phyloP scores from a whole-genome alignment of 2,888 invertebrate genomes.

The Calephelis perditalis region DNA sequence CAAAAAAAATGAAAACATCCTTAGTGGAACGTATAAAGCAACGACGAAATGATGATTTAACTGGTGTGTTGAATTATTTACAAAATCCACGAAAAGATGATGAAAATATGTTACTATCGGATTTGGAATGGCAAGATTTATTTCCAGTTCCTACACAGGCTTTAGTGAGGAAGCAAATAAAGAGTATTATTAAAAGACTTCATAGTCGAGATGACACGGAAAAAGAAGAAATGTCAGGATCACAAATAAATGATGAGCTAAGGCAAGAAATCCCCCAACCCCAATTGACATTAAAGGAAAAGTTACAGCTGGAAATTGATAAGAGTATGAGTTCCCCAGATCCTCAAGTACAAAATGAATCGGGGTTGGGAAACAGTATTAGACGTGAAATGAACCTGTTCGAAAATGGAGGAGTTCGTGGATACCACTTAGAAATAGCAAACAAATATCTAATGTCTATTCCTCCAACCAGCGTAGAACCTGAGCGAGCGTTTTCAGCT shows the following conservation, averaged over 20 bases:
- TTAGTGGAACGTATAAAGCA: slow-evolving; percentile 2
- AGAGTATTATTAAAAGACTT: slow-evolving; percentile 4
- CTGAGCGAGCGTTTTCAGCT: slow-evolving; percentile 20
- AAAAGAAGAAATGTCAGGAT: slow-evolving; percentile 1
- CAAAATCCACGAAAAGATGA: background rate
- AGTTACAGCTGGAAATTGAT: slow-evolving; percentile 19
- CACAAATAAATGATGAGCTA: slow-evolving; percentile 1
- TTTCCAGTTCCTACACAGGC: slow-evolving; percentile 5
- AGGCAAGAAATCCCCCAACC: background rate
- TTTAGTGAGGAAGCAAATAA: slow-evolving; percentile 5
- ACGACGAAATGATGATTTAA: background rate
- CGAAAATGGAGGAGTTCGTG: slow-evolving; percentile 16
- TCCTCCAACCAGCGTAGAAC: slow-evolving; percentile 18
- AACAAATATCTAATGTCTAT: slow-evolving; percentile 17
- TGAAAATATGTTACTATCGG: slow-evolving; percentile 1
- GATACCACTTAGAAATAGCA: slow-evolving; percentile 18
- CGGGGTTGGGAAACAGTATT: no score
- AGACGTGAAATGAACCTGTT: slow-evolving; percentile 13
- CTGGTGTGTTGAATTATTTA: slow-evolving; percentile 3
- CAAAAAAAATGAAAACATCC: background rate
- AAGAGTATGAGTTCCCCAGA: slow-evolving; percentile 20
- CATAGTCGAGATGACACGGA: slow-evolving; percentile 4
- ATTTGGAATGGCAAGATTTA: slow-evolving; percentile 2
- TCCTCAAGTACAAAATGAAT: slow-evolving; percentile 8
- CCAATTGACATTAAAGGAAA: slow-evolving; percentile 14